Conservation (phyloP, 2,113 vertebrate species). For the Vulpes ferrilata region DNA sequence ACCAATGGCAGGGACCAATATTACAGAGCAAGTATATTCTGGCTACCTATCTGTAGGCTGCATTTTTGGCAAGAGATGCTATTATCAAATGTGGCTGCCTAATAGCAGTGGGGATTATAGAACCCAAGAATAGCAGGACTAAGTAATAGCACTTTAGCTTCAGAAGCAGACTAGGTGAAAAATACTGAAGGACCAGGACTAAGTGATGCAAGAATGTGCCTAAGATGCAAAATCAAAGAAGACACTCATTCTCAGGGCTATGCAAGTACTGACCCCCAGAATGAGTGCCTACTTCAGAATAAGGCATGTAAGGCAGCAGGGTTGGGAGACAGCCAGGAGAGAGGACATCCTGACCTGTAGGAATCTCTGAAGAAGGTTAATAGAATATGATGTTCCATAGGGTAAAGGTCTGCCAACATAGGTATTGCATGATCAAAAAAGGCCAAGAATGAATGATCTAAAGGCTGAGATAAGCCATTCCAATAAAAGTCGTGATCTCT, state of each 20-base stretch:
- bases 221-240: not conserved
- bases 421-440: not conserved
- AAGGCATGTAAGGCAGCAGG: not conserved
- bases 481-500: not conserved
- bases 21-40: not conserved
- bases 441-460: not conserved
- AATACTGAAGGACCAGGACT: not conserved
- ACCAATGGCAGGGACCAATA: not conserved
- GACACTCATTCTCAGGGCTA: not conserved
- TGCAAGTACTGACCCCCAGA: not conserved
- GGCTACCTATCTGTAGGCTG: not conserved
- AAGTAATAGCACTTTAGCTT: not conserved
- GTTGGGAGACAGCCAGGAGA: not conserved
- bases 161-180: not conserved
- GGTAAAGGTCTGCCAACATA: not conserved
- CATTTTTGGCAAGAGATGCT: not conserved
- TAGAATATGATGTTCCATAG: not conserved
- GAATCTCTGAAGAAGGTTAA: not conserved
- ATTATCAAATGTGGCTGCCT: not conserved
- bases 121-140: not conserved
- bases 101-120: not conserved
- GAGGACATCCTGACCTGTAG: not conserved
- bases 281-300: not conserved
- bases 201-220: not conserved
- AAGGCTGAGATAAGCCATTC: not conserved